Evolutionary conservation across 2,797 vertebrate species (phyloP).

Genomic region (Sebastiscus albofasciatus): DNA sequence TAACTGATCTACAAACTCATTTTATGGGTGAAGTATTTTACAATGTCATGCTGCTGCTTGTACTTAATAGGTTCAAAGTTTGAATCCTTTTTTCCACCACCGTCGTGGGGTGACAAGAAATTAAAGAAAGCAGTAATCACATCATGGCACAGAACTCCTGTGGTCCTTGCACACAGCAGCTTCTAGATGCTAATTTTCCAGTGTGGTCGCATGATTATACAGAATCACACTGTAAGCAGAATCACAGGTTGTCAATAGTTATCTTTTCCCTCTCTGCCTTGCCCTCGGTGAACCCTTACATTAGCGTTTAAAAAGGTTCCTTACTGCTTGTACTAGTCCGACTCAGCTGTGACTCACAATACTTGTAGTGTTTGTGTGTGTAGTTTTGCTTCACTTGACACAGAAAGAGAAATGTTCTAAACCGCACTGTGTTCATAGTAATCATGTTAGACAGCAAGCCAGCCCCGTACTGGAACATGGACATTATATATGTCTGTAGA

Average conservation of each 20-base stretch:
- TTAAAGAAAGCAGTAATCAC: slow-evolving; percentile 43
- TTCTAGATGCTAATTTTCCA: slow-evolving; percentile 53
- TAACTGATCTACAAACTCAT: background rate
- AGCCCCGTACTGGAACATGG: slow-evolving; percentile 2
- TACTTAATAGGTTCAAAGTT: background rate
- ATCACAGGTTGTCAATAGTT: slow-evolving; percentile 64
- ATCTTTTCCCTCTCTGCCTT: slow-evolving; percentile 10
- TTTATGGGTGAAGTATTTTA: background rate
- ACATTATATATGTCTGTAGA: slow-evolving; percentile 9
- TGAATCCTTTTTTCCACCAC: background rate
- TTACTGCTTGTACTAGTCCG: slow-evolving; percentile 1
- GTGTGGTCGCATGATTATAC: slow-evolving; percentile 55
- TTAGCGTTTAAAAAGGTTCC: slow-evolving; percentile 31
- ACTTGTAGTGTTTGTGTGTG: background rate
- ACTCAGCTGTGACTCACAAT: background rate
- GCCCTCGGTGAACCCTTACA: slow-evolving; percentile 25
- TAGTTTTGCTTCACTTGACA: slow-evolving; percentile 14
- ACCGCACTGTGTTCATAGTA: slow-evolving; percentile 20
- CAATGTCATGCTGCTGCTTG: background rate
- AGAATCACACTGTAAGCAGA: slow-evolving; percentile 34
- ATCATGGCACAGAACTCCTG: slow-evolving; percentile 17
- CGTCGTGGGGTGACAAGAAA: slow-evolving; percentile 22
- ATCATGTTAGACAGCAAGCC: slow-evolving; percentile 30
- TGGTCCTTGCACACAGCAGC: background rate
- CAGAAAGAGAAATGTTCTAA: slow-evolving; percentile 8